Conservation (phyloP, 2,888 invertebrate genomes). For the Aleiodes leptofemur region DNA sequence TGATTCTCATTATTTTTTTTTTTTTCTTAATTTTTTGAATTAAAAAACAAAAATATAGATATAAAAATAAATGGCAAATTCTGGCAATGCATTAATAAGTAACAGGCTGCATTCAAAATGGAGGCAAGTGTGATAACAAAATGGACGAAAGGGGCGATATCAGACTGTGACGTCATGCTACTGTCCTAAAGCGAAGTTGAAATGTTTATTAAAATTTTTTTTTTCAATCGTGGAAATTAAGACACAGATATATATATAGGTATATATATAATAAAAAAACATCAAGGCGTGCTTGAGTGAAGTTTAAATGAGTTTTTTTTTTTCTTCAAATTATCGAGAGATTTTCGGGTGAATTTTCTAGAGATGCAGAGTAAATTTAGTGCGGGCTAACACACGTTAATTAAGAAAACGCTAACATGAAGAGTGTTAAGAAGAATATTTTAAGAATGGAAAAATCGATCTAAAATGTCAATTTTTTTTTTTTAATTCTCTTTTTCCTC, state of each 20-base stretch:
- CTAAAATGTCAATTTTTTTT: conserved; percentile 31
- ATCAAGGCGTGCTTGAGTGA: conserved; percentile 25
- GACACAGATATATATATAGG: conserved; percentile 5
- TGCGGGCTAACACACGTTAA: conserved; percentile 23
- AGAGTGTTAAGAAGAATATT: conserved; percentile 13
- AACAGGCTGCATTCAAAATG: conserved; percentile 35
- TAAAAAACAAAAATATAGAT: background rate
- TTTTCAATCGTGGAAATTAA: background rate
- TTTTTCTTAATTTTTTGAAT: no score
- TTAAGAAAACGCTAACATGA: conserved; percentile 29
- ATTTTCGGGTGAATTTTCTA: conserved; percentile 11
- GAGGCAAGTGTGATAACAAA: background rate
- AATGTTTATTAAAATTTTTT: background rate
- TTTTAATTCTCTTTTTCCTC: background rate
- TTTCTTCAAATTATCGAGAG: no score
- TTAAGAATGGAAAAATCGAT: background rate
- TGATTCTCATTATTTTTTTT: background rate
- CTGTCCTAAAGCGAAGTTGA: conserved; percentile 19
- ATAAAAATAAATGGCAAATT: background rate
- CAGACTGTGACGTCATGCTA: conserved; percentile 36
- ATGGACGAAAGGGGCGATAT: background rate
- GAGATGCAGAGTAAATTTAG: conserved; percentile 26
- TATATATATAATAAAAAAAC: background rate
- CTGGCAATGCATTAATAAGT: conserved; percentile 19
- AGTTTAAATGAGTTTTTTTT: background rate